Percentiles rank a stretch among this genome's conserved stretches.
These are phyloP conservation scores for Lasioglossum figueresi DNA, from an alignment of 2,888 invertebrate genomes.

Conservation along the genomic window DNA sequence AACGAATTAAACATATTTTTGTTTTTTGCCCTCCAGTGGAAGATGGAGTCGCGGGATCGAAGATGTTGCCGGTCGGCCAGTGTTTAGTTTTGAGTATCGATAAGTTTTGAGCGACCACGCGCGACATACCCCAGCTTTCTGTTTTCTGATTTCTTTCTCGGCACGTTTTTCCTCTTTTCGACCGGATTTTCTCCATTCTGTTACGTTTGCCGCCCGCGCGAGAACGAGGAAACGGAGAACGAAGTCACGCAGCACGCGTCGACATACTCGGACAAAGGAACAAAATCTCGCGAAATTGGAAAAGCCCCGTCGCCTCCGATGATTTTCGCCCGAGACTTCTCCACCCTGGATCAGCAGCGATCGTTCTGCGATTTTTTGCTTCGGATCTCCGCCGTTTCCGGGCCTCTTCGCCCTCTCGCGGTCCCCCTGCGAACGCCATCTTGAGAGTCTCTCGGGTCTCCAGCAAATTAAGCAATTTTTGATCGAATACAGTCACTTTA, in stretches of 20 bases:
- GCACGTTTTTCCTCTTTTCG: slow-evolving; percentile 59
- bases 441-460: not conserved
- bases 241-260: slow-evolving; percentile 47
- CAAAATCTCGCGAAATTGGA: not conserved
- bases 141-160: slow-evolving; percentile 73
- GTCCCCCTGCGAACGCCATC: not conserved
- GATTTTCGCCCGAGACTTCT: slow-evolving; percentile 35
- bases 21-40: not conserved
- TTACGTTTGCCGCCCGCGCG: slow-evolving; percentile 27
- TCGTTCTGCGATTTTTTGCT: not conserved
- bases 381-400: not conserved
- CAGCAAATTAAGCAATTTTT: not conserved
- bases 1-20: not conserved
- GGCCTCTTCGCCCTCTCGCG: not conserved
- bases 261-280: not conserved
- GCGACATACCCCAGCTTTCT: slow-evolving; percentile 65
- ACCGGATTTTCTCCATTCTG: slow-evolving; percentile 61
- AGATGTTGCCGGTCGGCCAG: slow-evolving; percentile 18
- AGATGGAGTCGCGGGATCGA: slow-evolving; percentile 1
- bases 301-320: slow-evolving; percentile 6
- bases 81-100: slow-evolving; percentile 39
- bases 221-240: slow-evolving; percentile 52
- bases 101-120: slow-evolving; percentile 58
- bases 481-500: not conserved
- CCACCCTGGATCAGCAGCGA: slow-evolving; percentile 6